A percentile compares a stretch with the other conserved stretches of the same genome.
Evolutionary conservation across 1,140 invertebrate species (phyloP).

Genomic region (Anthonomus grandis): DNA sequence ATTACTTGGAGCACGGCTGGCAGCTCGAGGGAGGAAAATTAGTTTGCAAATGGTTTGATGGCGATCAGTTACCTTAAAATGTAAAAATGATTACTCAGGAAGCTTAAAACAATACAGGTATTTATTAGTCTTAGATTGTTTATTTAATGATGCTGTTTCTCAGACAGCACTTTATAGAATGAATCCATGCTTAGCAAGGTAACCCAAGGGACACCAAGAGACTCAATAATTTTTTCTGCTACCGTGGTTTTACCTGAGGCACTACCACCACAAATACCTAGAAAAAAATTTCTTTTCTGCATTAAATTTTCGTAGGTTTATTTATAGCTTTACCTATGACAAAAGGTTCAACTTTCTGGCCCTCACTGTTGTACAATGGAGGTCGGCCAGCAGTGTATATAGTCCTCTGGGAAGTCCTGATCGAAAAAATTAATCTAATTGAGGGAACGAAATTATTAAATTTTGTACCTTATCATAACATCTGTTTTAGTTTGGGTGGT

Average conservation of each 20-base stretch:
- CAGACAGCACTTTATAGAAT: constrained; percentile 96
- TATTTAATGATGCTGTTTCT: constrained; percentile 94
- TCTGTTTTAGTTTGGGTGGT: constrained; percentile 74
- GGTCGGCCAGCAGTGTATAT: constrained; percentile 97
- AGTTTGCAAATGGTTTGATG: too few species aligned
- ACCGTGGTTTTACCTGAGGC: constrained; percentile 99
- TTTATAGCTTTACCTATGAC: constrained; percentile 83
- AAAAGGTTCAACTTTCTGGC: constrained; percentile 92
- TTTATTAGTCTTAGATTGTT: too few species aligned
- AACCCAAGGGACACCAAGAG: constrained; percentile 96
- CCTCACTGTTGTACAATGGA: constrained; percentile 93
- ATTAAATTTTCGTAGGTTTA: too few species aligned
- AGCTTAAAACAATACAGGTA: too few species aligned
- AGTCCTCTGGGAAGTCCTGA: constrained; percentile 75
- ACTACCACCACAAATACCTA: constrained; percentile 95
- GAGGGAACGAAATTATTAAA: background rate
- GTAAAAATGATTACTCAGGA: too few species aligned
- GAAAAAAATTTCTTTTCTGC: too few species aligned
- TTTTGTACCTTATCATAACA: constrained; percentile 62
- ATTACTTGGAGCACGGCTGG: too few species aligned
- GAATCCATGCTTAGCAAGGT: constrained; percentile 98
- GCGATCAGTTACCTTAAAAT: too few species aligned
- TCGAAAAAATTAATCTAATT: background rate
- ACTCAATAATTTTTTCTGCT: constrained; percentile 96
- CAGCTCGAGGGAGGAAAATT: too few species aligned